These are phyloP conservation scores for Taxidea taxus DNA, from an alignment of 2,113 vertebrate species.

Conservation along the genomic window DNA sequence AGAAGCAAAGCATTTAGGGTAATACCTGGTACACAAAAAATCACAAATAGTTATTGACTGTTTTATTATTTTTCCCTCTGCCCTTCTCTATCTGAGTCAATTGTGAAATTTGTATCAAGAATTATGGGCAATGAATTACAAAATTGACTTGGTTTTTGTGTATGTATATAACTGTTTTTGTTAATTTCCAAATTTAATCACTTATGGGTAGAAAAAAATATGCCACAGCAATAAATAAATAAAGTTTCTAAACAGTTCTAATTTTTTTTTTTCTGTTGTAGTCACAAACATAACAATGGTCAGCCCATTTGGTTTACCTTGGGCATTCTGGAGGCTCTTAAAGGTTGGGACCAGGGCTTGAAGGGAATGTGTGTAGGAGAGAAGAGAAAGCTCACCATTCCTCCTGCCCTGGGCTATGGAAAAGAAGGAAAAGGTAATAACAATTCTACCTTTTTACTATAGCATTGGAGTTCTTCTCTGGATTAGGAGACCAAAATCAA, in stretches of 20 bases:
- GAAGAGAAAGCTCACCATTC: conserved; percentile 91
- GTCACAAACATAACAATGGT: conserved; percentile 90
- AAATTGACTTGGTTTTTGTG: background rate
- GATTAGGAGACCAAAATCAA: background rate
- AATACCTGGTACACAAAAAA: background rate
- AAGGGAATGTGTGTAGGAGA: conserved; percentile 94
- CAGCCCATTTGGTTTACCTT: conserved; percentile 97
- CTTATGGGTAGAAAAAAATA: background rate
- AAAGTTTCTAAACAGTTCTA: background rate
- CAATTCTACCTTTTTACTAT: background rate
- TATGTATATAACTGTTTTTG: background rate
- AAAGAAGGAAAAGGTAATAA: conserved; percentile 96
- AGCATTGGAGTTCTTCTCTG: background rate
- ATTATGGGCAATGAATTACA: background rate
- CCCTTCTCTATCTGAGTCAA: background rate
- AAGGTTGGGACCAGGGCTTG: conserved; percentile 96
- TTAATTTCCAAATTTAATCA: background rate
- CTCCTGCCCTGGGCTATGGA: conserved; percentile 93
- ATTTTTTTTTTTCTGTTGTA: conserved; percentile 74
- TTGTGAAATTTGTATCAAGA: conserved; percentile 11
- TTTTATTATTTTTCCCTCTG: background rate
- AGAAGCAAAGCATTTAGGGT: background rate
- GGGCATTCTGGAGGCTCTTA: conserved; percentile 91
- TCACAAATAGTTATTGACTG: background rate
- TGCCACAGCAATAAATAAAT: background rate